Evolutionary conservation across 2,888 invertebrate species (phyloP).

Genomic region (Trissoscelio sp.): DNA sequence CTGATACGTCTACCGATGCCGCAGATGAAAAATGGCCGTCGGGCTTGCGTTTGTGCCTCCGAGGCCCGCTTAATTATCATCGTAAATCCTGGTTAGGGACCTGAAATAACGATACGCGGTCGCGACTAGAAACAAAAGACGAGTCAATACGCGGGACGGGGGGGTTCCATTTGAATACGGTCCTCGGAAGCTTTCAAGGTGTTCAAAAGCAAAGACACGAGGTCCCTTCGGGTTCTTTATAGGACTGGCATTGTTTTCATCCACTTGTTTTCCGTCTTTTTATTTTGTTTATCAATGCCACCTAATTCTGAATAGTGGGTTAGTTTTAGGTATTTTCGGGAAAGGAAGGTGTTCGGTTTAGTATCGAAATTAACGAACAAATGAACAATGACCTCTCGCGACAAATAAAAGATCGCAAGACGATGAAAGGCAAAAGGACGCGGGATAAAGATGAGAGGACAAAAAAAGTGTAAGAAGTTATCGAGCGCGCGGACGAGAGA

Average conservation of each 20-base stretch:
- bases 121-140: slow-evolving; percentile 34
- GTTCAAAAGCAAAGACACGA: slow-evolving; percentile 58
- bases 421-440: slow-evolving; percentile 43
- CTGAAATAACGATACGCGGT: slow-evolving; percentile 41
- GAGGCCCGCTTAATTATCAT: slow-evolving; percentile 33
- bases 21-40: slow-evolving; percentile 40
- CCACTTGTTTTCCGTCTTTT: slow-evolving; percentile 42
- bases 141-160: slow-evolving; percentile 18
- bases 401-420: slow-evolving; percentile 36
- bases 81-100: slow-evolving; percentile 41
- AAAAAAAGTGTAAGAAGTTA: slow-evolving; percentile 64
- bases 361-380: slow-evolving; percentile 42
- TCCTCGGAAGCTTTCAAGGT: slow-evolving; percentile 56
- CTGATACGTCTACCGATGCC: slow-evolving; percentile 33
- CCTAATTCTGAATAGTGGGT: slow-evolving; percentile 18
- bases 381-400: slow-evolving; percentile 54
- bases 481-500: slow-evolving; percentile 61
- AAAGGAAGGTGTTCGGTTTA: neutral
- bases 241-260: slow-evolving; percentile 72
- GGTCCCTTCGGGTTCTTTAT: slow-evolving; percentile 55
- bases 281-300: slow-evolving; percentile 28
- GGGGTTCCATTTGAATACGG: slow-evolving; percentile 65
- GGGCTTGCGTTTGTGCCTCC: neutral
- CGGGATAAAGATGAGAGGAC: slow-evolving; percentile 53
- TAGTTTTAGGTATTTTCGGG: too few species aligned